A percentile compares a stretch with the other conserved stretches of the same genome.
phyloP scores from a whole-genome alignment of 2,888 invertebrate genomes.

The Cerastoderma edule region DNA sequence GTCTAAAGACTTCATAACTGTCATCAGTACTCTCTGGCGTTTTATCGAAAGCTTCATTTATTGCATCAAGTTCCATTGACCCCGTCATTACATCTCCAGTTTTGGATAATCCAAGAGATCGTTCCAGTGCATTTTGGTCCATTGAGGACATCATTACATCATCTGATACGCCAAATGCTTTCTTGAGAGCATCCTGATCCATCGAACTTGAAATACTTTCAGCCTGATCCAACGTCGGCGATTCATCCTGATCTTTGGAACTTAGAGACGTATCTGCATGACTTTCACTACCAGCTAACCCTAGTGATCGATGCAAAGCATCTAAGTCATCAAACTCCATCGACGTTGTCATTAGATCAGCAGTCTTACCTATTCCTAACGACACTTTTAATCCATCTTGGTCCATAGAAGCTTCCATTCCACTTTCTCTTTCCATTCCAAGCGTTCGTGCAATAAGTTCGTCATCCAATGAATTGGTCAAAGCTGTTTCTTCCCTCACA shows the following conservation, averaged over 20 bases:
- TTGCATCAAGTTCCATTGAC: constrained; percentile 56
- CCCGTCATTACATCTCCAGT: constrained; percentile 50
- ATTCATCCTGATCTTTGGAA: constrained; percentile 24
- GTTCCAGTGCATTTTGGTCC: constrained; percentile 52
- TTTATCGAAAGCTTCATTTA: constrained; percentile 37
- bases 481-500: constrained; percentile 38
- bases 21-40: constrained; percentile 32
- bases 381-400: constrained; percentile 48
- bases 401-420: constrained; percentile 50
- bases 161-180: constrained; percentile 36
- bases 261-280: constrained; percentile 26
- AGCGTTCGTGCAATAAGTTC: constrained; percentile 47
- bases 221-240: constrained; percentile 35
- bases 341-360: constrained; percentile 56
- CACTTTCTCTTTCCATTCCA: constrained; percentile 40
- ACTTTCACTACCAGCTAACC: constrained; percentile 55
- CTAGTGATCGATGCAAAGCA: constrained; percentile 58
- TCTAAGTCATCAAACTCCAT: constrained; percentile 58
- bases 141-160: constrained; percentile 49
- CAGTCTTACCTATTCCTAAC: constrained; percentile 48
- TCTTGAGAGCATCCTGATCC: constrained; percentile 52
- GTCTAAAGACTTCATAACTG: constrained; percentile 6
- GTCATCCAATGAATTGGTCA: constrained; percentile 55
- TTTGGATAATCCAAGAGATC: constrained; percentile 35
- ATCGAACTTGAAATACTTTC: constrained; percentile 43